Base-by-base conservation (phyloP, 2,888 invertebrate genomes). In the Rhagonycha lutea region DNA sequence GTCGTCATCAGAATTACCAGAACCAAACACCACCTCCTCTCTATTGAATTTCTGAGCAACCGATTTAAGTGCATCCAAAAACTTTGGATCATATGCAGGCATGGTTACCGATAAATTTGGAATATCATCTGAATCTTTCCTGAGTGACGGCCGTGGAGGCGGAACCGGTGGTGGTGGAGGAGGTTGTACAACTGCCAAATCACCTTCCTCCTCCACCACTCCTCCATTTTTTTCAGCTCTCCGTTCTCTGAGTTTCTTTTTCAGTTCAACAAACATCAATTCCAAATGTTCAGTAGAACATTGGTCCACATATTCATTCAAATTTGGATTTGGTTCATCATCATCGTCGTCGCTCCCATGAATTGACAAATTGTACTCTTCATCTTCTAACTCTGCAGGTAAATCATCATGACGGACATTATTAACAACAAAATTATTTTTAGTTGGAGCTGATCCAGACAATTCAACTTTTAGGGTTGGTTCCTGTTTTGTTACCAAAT, bases 11-110 rank as follows among this genome's bases (percentile, higher is more conserved):
- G 3, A 65, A 26, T 65, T 4, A 24, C 68, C 73, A 60, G 67
- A 77, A 68, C 75, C 77, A 72, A 77, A 77, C 63, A 75, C 75
- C 68, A 75, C 77, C 70, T 77, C 77, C 47, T 67, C 62, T n/a
- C 77, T 67, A n/a, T 77, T 75, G 7, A 77, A 68, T 9, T 62
- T 65, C 62, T 75, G 72, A 68, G 75, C 77, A 14, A 70, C 63
- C 14, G n/a, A 7, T 28, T 70, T 74, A 8, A 77, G 60, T 61
- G 69, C 32, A 63, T 74, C 68, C 68, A 77, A 60, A 32, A 76
- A 70, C n/a, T 29, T 47, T 62, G 14, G 11, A 24, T 73, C 61
- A 11, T 14, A 14, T 11, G 8, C 24, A 69, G 71, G 60, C 24
- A 65, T 60, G 14, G 47, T 4, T 14, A 68, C 70, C 67, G 68